A percentile compares a stretch with the other conserved stretches of the same genome.
These are phyloP conservation scores for Phodopus roborovskii DNA, from an alignment of 2,113 vertebrate genomes.

Conservation along the genomic window DNA sequence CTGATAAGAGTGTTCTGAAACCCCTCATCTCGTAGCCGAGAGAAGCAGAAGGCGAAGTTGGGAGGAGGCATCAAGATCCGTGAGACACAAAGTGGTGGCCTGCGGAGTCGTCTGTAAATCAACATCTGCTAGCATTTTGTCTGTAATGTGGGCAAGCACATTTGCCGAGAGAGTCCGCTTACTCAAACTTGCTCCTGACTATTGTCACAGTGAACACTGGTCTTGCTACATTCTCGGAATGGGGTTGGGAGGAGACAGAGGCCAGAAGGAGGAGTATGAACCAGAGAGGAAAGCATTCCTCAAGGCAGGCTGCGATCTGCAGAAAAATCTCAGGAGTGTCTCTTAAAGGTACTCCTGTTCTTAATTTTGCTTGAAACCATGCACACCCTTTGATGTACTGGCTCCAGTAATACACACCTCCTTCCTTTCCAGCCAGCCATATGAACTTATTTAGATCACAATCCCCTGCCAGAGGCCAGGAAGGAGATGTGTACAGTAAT, in stretches of 20 bases:
- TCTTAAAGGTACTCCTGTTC: conserved; percentile 83
- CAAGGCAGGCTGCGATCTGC: conserved; percentile 77
- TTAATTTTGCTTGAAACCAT: conserved; percentile 85
- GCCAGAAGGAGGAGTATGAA: conserved; percentile 52
- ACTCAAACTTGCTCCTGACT: conserved; percentile 21
- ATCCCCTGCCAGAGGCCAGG: conserved; percentile 84
- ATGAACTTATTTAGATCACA: conserved; percentile 85
- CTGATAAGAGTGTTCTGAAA: background rate
- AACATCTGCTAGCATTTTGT: background rate
- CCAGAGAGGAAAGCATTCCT: conserved; percentile 67
- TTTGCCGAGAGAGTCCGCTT: background rate
- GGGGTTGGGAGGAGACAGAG: conserved; percentile 8
- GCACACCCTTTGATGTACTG: conserved; percentile 83
- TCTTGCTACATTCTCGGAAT: conserved; percentile 46
- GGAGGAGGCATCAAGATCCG: background rate
- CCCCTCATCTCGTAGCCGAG: background rate
- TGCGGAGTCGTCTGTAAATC: background rate
- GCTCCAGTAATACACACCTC: conserved; percentile 83
- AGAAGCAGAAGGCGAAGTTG: background rate
- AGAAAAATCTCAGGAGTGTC: conserved; percentile 63
- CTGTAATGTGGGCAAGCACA: background rate
- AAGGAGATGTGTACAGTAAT: conserved; percentile 85
- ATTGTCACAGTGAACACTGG: background rate
- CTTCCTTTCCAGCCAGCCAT: conserved; percentile 81
- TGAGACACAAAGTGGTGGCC: background rate